These are phyloP conservation scores for Dinomys branickii DNA, from an alignment of 2,113 vertebrate genomes.

Conservation along the genomic window DNA sequence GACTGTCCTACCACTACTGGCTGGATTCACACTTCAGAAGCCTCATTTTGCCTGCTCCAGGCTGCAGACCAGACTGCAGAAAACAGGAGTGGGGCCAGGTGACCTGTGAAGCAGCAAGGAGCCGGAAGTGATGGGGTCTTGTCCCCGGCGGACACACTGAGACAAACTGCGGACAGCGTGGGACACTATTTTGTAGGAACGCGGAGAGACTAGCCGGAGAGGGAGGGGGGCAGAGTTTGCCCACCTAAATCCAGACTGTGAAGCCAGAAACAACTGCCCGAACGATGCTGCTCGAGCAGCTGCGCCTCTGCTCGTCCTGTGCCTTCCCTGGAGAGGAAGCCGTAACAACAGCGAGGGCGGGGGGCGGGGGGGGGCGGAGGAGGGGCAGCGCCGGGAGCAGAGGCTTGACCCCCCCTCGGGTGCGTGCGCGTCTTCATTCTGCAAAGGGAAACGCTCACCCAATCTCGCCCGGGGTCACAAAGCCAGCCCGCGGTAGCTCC, in stretches of 20 bases:
- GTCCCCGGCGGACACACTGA: not conserved
- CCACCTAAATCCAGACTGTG: not conserved
- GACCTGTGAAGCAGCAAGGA: not conserved
- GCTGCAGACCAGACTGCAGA: not conserved
- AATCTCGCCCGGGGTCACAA: not conserved
- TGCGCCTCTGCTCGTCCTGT: not conserved
- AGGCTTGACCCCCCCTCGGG: not conserved
- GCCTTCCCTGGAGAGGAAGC: not conserved
- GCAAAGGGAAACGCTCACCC: not conserved
- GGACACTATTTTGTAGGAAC: not conserved
- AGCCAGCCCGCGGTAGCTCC: not conserved
- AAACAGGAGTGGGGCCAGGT: not conserved
- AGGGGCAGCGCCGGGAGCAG: not conserved
- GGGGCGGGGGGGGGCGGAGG: not conserved
- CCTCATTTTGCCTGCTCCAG: not conserved
- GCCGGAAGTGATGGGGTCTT: not conserved
- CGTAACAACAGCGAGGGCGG: not conserved
- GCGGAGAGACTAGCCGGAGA: not conserved
- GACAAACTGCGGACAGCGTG: not conserved
- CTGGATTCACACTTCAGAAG: not conserved
- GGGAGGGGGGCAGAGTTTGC: not conserved
- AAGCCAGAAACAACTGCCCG: not conserved
- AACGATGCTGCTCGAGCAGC: not conserved
- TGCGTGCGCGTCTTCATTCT: not conserved
- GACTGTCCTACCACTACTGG: not conserved